These are phyloP conservation scores for Trichogramma pretiosum DNA, from an alignment of 1,140 invertebrate genomes.

Conservation along the genomic window DNA sequence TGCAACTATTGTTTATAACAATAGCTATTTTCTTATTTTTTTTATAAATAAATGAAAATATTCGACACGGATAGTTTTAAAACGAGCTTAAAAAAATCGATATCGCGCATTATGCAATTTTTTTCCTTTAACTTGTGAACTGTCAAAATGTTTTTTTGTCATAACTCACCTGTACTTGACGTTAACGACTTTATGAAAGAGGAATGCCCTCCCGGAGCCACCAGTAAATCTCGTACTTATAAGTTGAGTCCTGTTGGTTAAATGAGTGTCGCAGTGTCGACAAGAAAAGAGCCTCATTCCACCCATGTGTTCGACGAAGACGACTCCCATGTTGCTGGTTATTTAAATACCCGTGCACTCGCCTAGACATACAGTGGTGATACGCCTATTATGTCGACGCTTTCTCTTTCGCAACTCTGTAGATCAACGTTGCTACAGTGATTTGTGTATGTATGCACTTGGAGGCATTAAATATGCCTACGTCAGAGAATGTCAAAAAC, in stretches of 20 bases:
- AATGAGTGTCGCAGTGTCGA: slow-evolving; percentile 85
- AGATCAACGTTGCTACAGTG: too few species aligned
- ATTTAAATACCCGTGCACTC: too few species aligned
- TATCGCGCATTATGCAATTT: background rate
- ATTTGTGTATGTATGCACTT: too few species aligned
- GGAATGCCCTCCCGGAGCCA: slow-evolving; percentile 89
- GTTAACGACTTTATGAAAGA: slow-evolving; percentile 90
- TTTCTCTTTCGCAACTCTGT: too few species aligned
- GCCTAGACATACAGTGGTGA: too few species aligned
- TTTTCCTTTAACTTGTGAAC: background rate
- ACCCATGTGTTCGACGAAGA: slow-evolving; percentile 90
- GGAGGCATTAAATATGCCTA: too few species aligned
- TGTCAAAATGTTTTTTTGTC: slow-evolving; percentile 2
- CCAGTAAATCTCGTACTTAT: slow-evolving; percentile 95
- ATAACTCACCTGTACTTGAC: slow-evolving; percentile 65
- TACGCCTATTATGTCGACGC: too few species aligned
- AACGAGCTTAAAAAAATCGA: background rate
- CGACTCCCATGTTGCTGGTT: slow-evolving; percentile 78
- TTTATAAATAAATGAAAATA: background rate
- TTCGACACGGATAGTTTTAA: background rate
- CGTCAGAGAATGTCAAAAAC: too few species aligned
- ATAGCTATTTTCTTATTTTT: too few species aligned
- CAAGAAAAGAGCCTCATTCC: slow-evolving; percentile 84
- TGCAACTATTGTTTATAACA: too few species aligned
- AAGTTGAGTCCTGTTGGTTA: slow-evolving; percentile 88